Base-by-base conservation (phyloP, 2,797 vertebrate genomes). In the Alosa sapidissima region DNA sequence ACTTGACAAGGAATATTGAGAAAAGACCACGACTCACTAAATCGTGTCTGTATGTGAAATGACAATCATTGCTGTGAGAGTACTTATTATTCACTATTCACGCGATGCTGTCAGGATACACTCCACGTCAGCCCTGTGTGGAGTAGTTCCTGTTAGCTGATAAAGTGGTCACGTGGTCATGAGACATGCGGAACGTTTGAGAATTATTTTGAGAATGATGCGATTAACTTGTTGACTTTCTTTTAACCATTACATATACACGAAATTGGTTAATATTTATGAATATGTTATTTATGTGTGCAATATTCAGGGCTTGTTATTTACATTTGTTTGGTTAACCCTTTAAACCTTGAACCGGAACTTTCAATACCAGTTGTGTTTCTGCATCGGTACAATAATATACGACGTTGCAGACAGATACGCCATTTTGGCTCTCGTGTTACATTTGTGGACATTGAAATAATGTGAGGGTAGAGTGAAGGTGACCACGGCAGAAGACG, bases 321-420 rank as follows among this genome's bases (percentile, higher is more conserved):
- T 75, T 16, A 21, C 33, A 19, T 41, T 10, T 19, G 33, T 16
- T 45, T 5, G 1, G 5, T 5, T 41, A 16, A 75, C 33, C 13
- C 5, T 45, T 16, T 75, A 28, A 41, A 36, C 33, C 11, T 58
- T 36, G 11, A 9, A 3, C 68, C 36, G 68, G 68, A 75, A 75
- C 68, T 14, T 6, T 75, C 14, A 16, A 75, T 45, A 14, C 14
- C 14, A 75, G 33, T 75, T 33, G 14, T 19, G 14, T 36, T 75
- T 75, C 33, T 4, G 45, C 68, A 75, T 75, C 68, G 68, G 68
- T 41, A 33, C 68, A 75, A 75, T 75, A 75, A 75, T 75, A 75
- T 45, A 41, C 14, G 68, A 13, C 33, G 33, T 2, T 10, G 33
- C 41, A 2, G 3, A 41, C 14, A 75, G 36, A 13, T 10, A 19